Evolutionary conservation across 1,140 invertebrate genomes (phyloP).

Genomic region (Drosophila prosaltans): DNA sequence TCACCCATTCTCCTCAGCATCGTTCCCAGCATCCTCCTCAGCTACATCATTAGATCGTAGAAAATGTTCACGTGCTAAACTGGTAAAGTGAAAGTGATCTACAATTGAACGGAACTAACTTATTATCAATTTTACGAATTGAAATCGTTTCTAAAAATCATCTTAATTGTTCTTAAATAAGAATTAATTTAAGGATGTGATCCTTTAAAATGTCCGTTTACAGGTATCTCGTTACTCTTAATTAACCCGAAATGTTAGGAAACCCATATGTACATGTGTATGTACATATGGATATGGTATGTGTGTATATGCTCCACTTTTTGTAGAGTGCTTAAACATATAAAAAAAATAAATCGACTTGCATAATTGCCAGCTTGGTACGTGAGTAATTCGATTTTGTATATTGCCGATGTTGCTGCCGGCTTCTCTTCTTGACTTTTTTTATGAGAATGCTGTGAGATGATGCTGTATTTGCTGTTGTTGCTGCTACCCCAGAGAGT

Average conservation of each 20-base stretch:
- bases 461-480: background rate
- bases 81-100: background rate
- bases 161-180: no score
- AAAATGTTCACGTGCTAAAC: constrained; percentile 22
- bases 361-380: constrained; percentile 60
- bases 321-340: constrained; percentile 31
- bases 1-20: constrained; percentile 5
- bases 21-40: constrained; percentile 32
- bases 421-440: constrained; percentile 26
- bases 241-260: no score
- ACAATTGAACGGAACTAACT: background rate
- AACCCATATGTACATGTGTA: no score
- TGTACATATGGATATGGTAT: no score
- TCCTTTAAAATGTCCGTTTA: no score
- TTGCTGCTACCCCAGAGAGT: constrained; percentile 17
- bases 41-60: background rate
- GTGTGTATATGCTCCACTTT: background rate
- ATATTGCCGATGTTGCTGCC: constrained; percentile 32
- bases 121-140: no score
- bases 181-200: no score
- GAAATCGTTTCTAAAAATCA: no score
- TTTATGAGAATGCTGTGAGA: constrained; percentile 25
- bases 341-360: constrained; percentile 64
- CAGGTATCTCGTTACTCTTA: no score
- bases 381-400: constrained; percentile 68